Base-by-base conservation (phyloP, 1,140 invertebrate genomes). In the Aculops lycopersici region DNA sequence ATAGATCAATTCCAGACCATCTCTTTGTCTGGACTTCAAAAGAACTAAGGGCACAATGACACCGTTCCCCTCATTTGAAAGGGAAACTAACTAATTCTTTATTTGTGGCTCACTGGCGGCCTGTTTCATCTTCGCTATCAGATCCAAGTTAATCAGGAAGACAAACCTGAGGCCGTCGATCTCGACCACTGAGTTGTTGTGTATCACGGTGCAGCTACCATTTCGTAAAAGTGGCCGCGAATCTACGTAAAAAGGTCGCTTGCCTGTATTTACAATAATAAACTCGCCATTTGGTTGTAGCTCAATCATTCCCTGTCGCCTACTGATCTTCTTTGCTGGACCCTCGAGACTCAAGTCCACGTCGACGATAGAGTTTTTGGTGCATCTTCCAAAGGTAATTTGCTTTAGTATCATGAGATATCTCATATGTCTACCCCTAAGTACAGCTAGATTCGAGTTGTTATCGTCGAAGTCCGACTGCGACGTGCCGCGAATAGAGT, bases 331-430 rank as follows among this genome's bases (percentile, higher is more conserved):
- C 53, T 55, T 58, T 2, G 62, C 58, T 18, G 64, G 64, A 1
- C 84, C 88, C 61, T 97, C 88, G 4, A 92, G 58, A 1, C 72
- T 71, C 17, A 97, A 60, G 59, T 97, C 83, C 15, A 94, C 80
- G 59, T 95, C 88, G 15, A 95, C 80, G 31, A 62, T 66, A 44
- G 78, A 72, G 51, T 86, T 78, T 51, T 76, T 72, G 1, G 83
- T 78, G 46, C 70, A 70, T 42, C 86, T 66, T 16, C 86, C 86
- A 31, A 94, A 68, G 1, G 78, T 81, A 19, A 92, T 88, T 71
- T 92, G 80, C 56, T 71, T 65, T n/a, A 79, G 86, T 43, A 80
- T 63, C 79, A 92, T 92, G 16, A 90, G 64, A 58, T 88, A 94
- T 31, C 83, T 64, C 4, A 94, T 83, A 45, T 83, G 66, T 44